Percentiles rank a stretch among this genome's conserved stretches.
These are phyloP conservation scores for Stenolophus ochropezus DNA, from an alignment of 2,888 invertebrate genomes.

Conservation along the genomic window DNA sequence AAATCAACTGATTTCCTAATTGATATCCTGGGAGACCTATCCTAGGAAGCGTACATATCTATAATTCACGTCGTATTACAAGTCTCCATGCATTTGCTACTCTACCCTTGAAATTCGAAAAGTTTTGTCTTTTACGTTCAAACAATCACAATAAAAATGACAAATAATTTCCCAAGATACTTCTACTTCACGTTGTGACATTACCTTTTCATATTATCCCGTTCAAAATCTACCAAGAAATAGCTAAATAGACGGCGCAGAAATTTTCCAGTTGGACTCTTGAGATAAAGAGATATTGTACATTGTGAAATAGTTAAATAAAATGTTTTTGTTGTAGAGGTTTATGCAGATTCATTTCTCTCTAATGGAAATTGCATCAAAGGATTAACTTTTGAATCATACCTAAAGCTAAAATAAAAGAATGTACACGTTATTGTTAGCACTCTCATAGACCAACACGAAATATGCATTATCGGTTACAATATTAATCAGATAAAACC, in stretches of 20 bases:
- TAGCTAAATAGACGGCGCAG: neutral
- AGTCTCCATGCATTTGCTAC: slow-evolving; percentile 12
- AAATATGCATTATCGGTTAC: no score
- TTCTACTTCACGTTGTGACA: neutral
- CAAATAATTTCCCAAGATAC: slow-evolving; percentile 7
- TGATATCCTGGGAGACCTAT: neutral
- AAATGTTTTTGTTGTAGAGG: no score
- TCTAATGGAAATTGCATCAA: no score
- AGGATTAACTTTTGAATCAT: no score
- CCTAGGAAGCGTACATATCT: neutral
- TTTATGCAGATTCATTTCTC: no score
- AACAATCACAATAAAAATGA: slow-evolving; percentile 25
- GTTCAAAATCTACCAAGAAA: neutral
- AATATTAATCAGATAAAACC: no score
- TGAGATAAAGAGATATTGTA: no score
- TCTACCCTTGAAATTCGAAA: slow-evolving; percentile 11
- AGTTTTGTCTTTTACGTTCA: slow-evolving; percentile 9
- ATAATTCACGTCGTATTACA: neutral
- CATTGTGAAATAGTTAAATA: no score
- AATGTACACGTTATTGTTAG: no score
- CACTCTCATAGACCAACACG: no score
- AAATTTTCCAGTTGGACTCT: neutral
- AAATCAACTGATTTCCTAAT: neutral
- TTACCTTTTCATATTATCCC: slow-evolving; percentile 8
- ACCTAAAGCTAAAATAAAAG: no score